phyloP scores from a whole-genome alignment of 2,113 vertebrate species.

The Dicaeum eximium region DNA sequence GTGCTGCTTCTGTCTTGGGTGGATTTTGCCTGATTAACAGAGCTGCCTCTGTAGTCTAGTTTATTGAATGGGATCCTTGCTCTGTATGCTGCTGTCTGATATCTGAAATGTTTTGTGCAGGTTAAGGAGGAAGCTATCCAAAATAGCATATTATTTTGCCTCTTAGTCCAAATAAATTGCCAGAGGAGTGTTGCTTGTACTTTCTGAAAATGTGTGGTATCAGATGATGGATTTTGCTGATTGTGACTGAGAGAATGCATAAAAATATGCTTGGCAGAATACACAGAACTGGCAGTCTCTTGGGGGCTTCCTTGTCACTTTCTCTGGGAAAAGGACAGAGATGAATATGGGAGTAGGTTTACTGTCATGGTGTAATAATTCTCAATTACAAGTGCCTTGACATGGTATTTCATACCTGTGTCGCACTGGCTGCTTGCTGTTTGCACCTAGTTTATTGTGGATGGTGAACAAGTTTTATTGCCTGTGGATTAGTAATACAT shows the following conservation, averaged over 20 bases:
- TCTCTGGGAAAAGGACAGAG: background rate
- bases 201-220: background rate
- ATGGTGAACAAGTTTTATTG: background rate
- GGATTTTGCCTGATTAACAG: background rate
- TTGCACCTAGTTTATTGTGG: background rate
- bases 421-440: background rate
- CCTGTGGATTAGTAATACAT: background rate
- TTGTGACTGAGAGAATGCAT: constrained; percentile 4
- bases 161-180: constrained; percentile 48
- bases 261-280: constrained; percentile 6
- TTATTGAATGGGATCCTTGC: background rate
- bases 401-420: background rate
- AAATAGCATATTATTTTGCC: constrained; percentile 25
- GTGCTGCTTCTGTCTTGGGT: background rate
- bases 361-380: constrained; percentile 34
- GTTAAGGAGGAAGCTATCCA: constrained; percentile 31
- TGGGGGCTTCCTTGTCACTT: constrained; percentile 16
- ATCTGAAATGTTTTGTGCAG: constrained; percentile 5
- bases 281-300: background rate
- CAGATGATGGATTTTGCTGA: constrained; percentile 1
- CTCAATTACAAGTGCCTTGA: constrained; percentile 45
- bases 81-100: constrained; percentile 34
- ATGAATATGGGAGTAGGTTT: constrained; percentile 35
- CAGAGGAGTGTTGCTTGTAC: constrained; percentile 37
- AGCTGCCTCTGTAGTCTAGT: background rate